Evolutionary conservation across 2,888 invertebrate genomes (phyloP), one percentile per base, ranked within the genome.

Genomic region (Mayetiola destructor): DNA sequence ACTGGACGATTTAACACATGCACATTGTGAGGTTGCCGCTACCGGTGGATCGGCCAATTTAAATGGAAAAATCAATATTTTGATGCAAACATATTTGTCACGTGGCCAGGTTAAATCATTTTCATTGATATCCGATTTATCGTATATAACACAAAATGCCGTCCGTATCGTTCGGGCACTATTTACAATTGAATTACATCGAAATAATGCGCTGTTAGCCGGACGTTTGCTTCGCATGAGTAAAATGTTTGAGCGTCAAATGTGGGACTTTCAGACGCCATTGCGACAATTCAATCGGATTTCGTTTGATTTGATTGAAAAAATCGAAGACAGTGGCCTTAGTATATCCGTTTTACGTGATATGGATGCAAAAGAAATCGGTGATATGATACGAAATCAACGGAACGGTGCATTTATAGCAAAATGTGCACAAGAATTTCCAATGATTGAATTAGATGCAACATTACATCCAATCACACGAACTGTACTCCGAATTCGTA

Each of bases 391-490:
- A 40, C 80, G 86, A 3, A 87, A 91, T 69, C 80, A 82, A 37
- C 84, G 81, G 64, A 80, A 84, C 67, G 94, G 86, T 0, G 73
- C 77, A 3, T 75, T 82, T 30, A 78, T 97, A 0, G 88, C 90
- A 68, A 82, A 84, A 63, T 91, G 86, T 63, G 88, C 90, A 0
- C 80, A 84, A 18, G 87, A 91, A 64, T 81, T 99, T 65, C 99
- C 99, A 0, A 66, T 80, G 1, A 69, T 99, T 3, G 83, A 87
- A 30, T 78, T 95, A 65, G 88, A 90, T 30, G 84, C 91, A 0
- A 80, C 75, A 29, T 75, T 99, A 9, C 95, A 97, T 67, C 99
- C 99, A 0, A 97, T 99, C 62, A 99, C 99, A 0, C 80, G 94
- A 53, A 92, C 90, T 0, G 87, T 95, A 4, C 73, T 95, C 14